phyloP scores from a whole-genome alignment of 2,113 vertebrate species.

The Psilopsiagon aurifrons region DNA sequence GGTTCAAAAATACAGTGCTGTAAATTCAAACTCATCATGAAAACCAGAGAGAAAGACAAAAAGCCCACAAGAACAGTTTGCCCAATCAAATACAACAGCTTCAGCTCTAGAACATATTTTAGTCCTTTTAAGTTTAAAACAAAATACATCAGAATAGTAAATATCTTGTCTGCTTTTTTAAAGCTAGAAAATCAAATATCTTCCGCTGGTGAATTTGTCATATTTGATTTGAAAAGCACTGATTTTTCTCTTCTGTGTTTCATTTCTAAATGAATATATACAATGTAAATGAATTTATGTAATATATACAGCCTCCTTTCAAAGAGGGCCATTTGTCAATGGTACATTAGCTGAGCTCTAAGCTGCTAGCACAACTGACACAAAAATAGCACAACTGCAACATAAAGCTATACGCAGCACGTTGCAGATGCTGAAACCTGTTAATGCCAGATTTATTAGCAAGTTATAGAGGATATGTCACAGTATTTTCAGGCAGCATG shows the following conservation, averaged over 20 bases:
- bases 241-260: conserved; percentile 53
- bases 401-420: background rate
- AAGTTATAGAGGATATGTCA: background rate
- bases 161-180: conserved; percentile 33
- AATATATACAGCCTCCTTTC: conserved; percentile 46
- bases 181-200: conserved; percentile 45
- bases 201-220: conserved; percentile 44
- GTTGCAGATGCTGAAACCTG: background rate
- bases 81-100: conserved; percentile 43
- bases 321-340: conserved; percentile 47
- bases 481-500: background rate
- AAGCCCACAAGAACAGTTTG: background rate
- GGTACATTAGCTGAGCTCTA: conserved; percentile 38
- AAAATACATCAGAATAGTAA: conserved; percentile 30
- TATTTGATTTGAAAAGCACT: conserved; percentile 58
- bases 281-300: conserved; percentile 58
- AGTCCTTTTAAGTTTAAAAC: background rate
- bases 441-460: background rate
- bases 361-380: conserved; percentile 36
- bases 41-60: background rate
- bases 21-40: background rate
- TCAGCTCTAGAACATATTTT: conserved; percentile 31
- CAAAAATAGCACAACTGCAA: conserved; percentile 57
- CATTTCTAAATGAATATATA: conserved; percentile 59
- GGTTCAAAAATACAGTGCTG: background rate